These are phyloP conservation scores for Actias luna DNA, from an alignment of 2,888 invertebrate genomes.

Conservation along the genomic window DNA sequence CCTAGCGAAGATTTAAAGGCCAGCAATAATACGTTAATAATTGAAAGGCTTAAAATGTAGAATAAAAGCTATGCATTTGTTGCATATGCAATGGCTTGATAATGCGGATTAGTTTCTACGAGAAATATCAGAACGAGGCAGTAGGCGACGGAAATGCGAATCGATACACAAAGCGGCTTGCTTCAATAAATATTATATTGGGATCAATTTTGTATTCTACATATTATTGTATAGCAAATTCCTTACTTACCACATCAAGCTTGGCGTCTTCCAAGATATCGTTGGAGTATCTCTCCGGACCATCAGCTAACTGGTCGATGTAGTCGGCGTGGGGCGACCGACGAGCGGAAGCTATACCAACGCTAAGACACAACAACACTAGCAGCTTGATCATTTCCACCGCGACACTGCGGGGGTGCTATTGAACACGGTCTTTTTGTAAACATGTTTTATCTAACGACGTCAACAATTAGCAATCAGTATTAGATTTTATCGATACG, in stretches of 20 bases:
- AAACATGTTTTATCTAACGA: neutral
- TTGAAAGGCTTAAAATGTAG: too few relatives aligned
- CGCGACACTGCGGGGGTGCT: neutral
- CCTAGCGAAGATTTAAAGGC: too few relatives aligned
- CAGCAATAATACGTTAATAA: too few relatives aligned
- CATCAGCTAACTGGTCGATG: slow-evolving; percentile 35
- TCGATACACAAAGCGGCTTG: too few relatives aligned
- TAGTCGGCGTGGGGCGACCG: slow-evolving; percentile 48
- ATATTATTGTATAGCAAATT: too few relatives aligned
- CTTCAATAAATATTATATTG: too few relatives aligned
- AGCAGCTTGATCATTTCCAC: slow-evolving; percentile 35
- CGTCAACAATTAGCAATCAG: slow-evolving; percentile 1
- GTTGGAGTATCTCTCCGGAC: slow-evolving; percentile 36
- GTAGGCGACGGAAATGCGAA: too few relatives aligned
- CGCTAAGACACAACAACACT: slow-evolving; percentile 32
- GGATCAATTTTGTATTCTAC: too few relatives aligned
- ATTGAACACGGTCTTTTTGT: neutral
- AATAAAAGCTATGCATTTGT: too few relatives aligned
- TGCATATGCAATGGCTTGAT: too few relatives aligned
- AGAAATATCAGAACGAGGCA: too few relatives aligned
- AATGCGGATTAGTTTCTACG: too few relatives aligned
- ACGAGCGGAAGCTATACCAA: slow-evolving; percentile 31
- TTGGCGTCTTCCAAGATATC: slow-evolving; percentile 47
- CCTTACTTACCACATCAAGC: slow-evolving; percentile 53
- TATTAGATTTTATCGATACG: neutral